Percentiles rank a stretch among this genome's conserved stretches.
phyloP scores from a whole-genome alignment of 2,888 invertebrate genomes.

The Athalia cordata region DNA sequence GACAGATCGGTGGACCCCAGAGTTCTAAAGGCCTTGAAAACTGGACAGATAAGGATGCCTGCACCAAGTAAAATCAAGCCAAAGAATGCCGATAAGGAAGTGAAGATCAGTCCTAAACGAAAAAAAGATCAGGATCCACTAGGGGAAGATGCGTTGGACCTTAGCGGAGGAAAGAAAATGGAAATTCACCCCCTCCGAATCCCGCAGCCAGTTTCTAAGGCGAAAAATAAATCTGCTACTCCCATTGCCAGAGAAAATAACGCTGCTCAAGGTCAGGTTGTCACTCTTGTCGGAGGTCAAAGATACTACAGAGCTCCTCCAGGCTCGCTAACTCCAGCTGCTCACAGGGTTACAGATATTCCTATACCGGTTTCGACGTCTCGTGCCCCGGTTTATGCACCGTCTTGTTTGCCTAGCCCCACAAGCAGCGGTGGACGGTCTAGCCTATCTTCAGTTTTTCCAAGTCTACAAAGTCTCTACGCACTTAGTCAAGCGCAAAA shows the following conservation, averaged over 20 bases:
- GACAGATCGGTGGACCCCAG: slow-evolving; percentile 62
- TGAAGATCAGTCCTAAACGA: slow-evolving; percentile 51
- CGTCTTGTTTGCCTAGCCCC: slow-evolving; percentile 56
- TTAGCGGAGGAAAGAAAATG: slow-evolving; percentile 60
- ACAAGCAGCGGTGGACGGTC: slow-evolving; percentile 47
- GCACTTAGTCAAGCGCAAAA: slow-evolving; percentile 60
- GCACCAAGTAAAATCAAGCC: slow-evolving; percentile 50
- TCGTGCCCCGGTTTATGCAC: slow-evolving; percentile 64
- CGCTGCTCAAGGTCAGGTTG: slow-evolving; percentile 59
- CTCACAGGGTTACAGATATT: slow-evolving; percentile 61
- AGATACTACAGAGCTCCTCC: slow-evolving; percentile 66
- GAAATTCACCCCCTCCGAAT: slow-evolving; percentile 61
- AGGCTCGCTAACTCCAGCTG: slow-evolving; percentile 66
- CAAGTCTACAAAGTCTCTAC: slow-evolving; percentile 61
- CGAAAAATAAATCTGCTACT: slow-evolving; percentile 23
- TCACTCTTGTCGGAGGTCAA: slow-evolving; percentile 64
- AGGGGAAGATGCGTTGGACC: slow-evolving; percentile 60
- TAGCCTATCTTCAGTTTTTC: slow-evolving; percentile 60
- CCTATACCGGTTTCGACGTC: slow-evolving; percentile 52
- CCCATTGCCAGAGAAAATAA: slow-evolving; percentile 41
- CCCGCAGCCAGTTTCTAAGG: slow-evolving; percentile 56
- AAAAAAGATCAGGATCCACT: slow-evolving; percentile 56
- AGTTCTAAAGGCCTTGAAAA: slow-evolving; percentile 60
- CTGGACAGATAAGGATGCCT: slow-evolving; percentile 60
- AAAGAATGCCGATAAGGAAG: slow-evolving; percentile 26